Conservation (phyloP, 2,888 invertebrate genomes). For the Polylopha cassiicola region DNA sequence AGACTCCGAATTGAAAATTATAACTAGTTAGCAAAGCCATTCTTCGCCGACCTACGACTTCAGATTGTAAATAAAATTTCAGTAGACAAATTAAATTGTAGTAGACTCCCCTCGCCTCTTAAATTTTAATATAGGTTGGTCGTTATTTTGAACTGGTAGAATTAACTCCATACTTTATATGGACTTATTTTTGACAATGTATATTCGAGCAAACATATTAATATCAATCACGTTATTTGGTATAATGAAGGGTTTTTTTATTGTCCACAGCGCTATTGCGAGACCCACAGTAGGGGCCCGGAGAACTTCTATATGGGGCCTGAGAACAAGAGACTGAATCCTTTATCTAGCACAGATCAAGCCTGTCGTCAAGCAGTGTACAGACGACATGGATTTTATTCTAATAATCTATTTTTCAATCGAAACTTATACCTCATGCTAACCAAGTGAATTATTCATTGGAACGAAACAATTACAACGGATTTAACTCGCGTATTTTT, state of each 20-base stretch:
- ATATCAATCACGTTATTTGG: slow-evolving; percentile 2
- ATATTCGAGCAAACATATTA: not conserved
- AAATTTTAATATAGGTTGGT: not conserved
- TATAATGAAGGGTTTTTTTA: slow-evolving; percentile 12
- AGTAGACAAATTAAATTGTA: not conserved
- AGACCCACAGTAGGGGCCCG: slow-evolving; percentile 92
- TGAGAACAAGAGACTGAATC: slow-evolving; percentile 88
- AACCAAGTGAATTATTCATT: no score
- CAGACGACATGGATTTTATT: no score
- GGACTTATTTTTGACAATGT: not conserved
- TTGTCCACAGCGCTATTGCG: slow-evolving; percentile 84
- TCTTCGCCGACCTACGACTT: no score
- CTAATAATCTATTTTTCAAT: no score
- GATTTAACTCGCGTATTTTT: no score
- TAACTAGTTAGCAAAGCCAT: no score
- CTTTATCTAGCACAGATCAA: no score
- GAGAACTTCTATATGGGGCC: slow-evolving; percentile 93
- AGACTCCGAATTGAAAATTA: not conserved
- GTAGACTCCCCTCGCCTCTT: not conserved
- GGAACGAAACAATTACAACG: no score
- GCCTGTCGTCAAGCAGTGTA: no score
- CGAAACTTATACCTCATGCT: no score
- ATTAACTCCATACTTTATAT: no score
- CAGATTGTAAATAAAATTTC: no score
- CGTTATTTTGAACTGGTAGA: not conserved